Evolutionary conservation across 2,113 vertebrate genomes (phyloP), one percentile per base, ranked within the genome.

Genomic region (Eonycteris spelaea): DNA sequence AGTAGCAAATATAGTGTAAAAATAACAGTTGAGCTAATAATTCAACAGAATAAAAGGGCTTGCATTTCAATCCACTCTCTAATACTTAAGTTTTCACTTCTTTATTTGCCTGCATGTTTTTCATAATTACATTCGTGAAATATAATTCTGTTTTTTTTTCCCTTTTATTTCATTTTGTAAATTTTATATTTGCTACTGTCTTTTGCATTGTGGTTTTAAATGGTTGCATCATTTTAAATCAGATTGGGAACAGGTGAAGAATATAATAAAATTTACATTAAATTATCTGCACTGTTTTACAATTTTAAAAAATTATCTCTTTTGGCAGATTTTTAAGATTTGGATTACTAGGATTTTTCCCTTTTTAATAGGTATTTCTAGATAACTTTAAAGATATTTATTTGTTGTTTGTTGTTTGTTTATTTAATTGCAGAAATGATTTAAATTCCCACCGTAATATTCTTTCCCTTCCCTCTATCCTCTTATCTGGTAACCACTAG

Each of bases 261-360:
- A 63, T 91, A 40, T 79, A 84, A 59, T 61, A 78, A 94, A 94
- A 55, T 89, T 51, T 22, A 53, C 71, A 79, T 88, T 84, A 95
- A 94, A 43, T 92, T 70, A 77, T 86, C 40, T 74, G 14, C 7
- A 14, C 89, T 91, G 21, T 84, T 88, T 51, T 74, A 43, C 10
- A 48, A 40, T 73, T 94, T 88, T 86, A 19, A 89, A 89, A 53
- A 91, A 80, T 89, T 65, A 45, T 38, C 35, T 91, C 33, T 95
- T 70, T 84, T 75, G 43, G 68, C 26, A 86, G 15, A 19, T 89
- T 86, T 94, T 84, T 89, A 82, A 35, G 38, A 70, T 94, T 93
- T 85, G 57, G 35, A 79, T 88, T 91, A 79, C 11, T 90, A 86
- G 48, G 51, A 67, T 68, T 74, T 33, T 24, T 7, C 0, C 55